Evolutionary conservation across 2,113 vertebrate species (phyloP).

Genomic region (Probosciger aterrimus): DNA sequence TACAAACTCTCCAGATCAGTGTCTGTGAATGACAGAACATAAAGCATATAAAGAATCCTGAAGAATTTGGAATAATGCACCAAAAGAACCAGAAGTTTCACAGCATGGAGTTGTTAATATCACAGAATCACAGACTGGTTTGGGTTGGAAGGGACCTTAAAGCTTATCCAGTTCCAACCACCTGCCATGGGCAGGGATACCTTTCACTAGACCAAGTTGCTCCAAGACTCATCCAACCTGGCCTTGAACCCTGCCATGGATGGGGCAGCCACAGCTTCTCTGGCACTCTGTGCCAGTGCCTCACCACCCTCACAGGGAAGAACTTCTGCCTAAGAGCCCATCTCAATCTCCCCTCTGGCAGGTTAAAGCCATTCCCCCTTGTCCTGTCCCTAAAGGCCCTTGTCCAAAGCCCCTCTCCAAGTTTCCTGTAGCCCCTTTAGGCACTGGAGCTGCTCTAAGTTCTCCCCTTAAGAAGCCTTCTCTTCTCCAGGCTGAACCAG

Average conservation of each 20-base stretch:
- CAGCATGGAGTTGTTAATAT: not conserved
- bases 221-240: not conserved
- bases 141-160: not conserved
- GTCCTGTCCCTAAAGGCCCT: not conserved
- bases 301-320: not conserved
- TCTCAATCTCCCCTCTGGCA: not conserved
- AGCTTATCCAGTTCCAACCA: not conserved
- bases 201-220: not conserved
- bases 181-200: not conserved
- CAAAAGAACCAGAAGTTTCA: not conserved
- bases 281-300: not conserved
- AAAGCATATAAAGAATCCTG: not conserved
- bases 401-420: not conserved
- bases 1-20: not conserved
- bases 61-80: not conserved
- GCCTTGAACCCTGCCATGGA: not conserved
- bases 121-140: not conserved
- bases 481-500: not conserved
- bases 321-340: not conserved
- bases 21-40: conserved; percentile 41
- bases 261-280: not conserved
- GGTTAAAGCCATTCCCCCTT: not conserved
- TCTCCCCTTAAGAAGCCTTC: not conserved
- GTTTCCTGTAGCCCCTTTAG: not conserved
- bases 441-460: not conserved